These are phyloP conservation scores for Microcebus murinus DNA, from an alignment of 2,113 vertebrate species.

Conservation along the genomic window DNA sequence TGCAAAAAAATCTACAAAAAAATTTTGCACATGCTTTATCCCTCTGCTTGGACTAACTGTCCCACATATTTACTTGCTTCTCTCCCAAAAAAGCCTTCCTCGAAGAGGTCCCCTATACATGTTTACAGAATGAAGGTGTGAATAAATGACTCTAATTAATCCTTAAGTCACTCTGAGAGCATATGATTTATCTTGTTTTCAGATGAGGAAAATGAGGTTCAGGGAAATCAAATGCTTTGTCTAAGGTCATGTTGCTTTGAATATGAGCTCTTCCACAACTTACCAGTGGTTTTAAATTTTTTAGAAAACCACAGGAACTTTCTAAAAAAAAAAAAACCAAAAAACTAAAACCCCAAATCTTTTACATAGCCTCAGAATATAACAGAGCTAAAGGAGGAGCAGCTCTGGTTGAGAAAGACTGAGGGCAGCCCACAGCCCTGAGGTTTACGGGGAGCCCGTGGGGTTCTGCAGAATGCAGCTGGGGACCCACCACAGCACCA, in stretches of 20 bases:
- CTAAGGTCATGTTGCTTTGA: background rate
- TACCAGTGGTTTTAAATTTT: background rate
- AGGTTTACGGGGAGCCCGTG: accelerated
- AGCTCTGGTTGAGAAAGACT: background rate
- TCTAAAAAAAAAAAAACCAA: background rate
- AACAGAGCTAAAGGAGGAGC: background rate
- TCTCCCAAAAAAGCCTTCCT: background rate
- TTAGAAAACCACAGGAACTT: background rate
- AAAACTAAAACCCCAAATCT: background rate
- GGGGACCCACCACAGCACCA: accelerated
- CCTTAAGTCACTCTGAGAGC: background rate
- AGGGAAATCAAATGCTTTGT: background rate
- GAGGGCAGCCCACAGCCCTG: background rate
- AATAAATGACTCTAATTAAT: background rate
- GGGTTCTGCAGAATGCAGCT: background rate
- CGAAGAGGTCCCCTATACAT: accelerated
- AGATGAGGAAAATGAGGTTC: background rate
- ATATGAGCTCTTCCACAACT: background rate
- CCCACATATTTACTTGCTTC: background rate
- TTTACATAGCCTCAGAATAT: background rate
- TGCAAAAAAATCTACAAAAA: too few relatives aligned
- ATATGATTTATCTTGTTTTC: background rate
- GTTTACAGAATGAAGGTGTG: background rate
- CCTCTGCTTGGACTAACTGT: background rate
- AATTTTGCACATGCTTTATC: background rate